phyloP scores from a whole-genome alignment of 2,797 vertebrate genomes.

The Chanos chanos region DNA sequence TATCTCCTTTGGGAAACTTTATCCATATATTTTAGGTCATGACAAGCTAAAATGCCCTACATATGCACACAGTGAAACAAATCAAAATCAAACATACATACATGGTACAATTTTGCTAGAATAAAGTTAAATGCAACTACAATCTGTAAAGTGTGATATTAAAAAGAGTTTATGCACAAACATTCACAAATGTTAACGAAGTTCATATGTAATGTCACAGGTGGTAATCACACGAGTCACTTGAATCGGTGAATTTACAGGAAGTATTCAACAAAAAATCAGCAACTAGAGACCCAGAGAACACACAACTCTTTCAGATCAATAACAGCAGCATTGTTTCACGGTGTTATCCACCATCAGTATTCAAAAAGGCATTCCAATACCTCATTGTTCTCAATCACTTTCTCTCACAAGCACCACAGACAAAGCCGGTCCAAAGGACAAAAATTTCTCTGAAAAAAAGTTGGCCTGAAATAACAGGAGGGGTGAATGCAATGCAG shows the following conservation, averaged over 20 bases:
- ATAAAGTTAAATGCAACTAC: too few relatives aligned
- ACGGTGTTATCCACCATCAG: neutral
- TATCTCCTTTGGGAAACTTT: neutral
- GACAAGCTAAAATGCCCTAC: constrained; percentile 17
- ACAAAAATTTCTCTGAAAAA: too few relatives aligned
- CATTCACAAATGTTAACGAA: too few relatives aligned
- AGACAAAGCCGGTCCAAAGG: too few relatives aligned
- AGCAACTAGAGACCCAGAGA: neutral
- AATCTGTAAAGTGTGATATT: too few relatives aligned
- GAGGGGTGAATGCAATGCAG: neutral
- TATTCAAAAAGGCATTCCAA: constrained; percentile 9
- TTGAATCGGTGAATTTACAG: too few relatives aligned
- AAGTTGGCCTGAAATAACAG: neutral
- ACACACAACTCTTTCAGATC: neutral
- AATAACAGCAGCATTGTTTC: constrained; percentile 2
- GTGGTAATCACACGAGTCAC: too few relatives aligned
- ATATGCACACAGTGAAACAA: neutral
- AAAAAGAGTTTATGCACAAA: too few relatives aligned
- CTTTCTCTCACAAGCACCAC: neutral
- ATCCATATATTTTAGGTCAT: neutral
- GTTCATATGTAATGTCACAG: too few relatives aligned
- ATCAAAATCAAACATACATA: too few relatives aligned
- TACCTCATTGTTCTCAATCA: neutral
- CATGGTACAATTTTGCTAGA: too few relatives aligned
- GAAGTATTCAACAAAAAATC: too few relatives aligned